Base-by-base conservation (phyloP, 2,888 invertebrate species). In the Synanthedon andrenaeformis region DNA sequence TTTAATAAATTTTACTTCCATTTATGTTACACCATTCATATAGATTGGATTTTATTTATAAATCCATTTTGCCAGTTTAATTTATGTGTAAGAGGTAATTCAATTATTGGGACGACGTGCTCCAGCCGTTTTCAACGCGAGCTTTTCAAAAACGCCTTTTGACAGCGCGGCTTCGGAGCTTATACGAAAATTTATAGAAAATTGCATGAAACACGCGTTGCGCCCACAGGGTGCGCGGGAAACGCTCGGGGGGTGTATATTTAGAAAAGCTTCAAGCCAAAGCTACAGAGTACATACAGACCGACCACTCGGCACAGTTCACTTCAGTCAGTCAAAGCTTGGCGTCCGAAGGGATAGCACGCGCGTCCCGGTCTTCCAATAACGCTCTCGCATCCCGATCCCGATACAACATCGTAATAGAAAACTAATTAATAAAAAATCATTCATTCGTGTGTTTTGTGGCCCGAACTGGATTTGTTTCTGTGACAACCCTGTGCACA, bases 171-270 rank as follows among this genome's bases (percentile, higher is more conserved):
- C 78, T 80, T 81, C 74, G 73, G 74, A 76, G 85, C 82, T 85
- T 82, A 80, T 74, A 79, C 76, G 84, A 84, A 83, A 84, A 82
- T 86, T 83, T 84, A 85, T 85, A 82, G 85, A 85, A 85, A 85
- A 85, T 83, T 84, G 84, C 82, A 85, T 78, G 79, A 72, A 70
- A 75, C 74, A 79, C 74, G 76, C 79, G 82, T 78, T 79, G 80
- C 79, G 82, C 75, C 70, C 72, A 64, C 68, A 67, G 74, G 74
- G 75, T 73, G 83, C 80, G 84, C 82, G 83, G 74, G 73, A 76
- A 77, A 64, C 70, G 77, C 35, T 35, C 35, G 35, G 74, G 80
- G 83, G 83, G 82, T 81, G 82, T 85, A 80, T 87, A 84, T 84
- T 85, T 85, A 86, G 85, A 80, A 82, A 79, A 75, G 77, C 72